Conservation (phyloP, 2,888 invertebrate species). For the Macropis europaea region DNA sequence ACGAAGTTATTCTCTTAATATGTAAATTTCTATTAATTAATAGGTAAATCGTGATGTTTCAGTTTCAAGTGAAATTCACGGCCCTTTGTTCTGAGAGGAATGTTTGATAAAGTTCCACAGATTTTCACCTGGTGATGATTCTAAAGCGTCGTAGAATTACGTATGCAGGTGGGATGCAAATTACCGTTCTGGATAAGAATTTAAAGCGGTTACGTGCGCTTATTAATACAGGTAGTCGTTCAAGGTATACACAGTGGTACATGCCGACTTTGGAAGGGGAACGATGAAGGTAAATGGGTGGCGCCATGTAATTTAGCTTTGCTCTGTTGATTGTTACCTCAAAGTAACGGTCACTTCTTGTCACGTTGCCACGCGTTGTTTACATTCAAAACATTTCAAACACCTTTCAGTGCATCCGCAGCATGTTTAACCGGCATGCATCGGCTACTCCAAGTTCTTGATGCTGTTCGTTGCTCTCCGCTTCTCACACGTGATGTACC, state of each 20-base stretch:
- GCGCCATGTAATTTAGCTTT: slow-evolving; percentile 41
- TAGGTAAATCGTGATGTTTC: no score
- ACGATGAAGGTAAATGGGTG: slow-evolving; percentile 28
- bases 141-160: background rate
- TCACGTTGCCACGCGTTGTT: background rate
- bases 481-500: no score
- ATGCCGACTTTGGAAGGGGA: slow-evolving; percentile 4
- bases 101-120: no score
- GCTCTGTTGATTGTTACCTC: slow-evolving; percentile 1
- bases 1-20: no score
- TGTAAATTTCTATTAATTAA: no score
- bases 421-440: background rate
- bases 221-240: slow-evolving; percentile 21
- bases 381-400: background rate
- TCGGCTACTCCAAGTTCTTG: no score
- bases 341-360: background rate
- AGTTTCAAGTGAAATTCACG: no score
- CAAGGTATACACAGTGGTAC: slow-evolving; percentile 1
- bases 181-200: background rate
- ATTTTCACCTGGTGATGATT: no score
- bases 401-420: background rate
- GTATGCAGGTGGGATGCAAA: background rate
- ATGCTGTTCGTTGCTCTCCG: no score
- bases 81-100: no score
- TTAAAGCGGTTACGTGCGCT: slow-evolving; percentile 8